Percentiles rank a stretch among this genome's conserved stretches.
These are phyloP conservation scores for Rhaphigaster nebulosa DNA, from an alignment of 2,888 invertebrate species.

Conservation along the genomic window DNA sequence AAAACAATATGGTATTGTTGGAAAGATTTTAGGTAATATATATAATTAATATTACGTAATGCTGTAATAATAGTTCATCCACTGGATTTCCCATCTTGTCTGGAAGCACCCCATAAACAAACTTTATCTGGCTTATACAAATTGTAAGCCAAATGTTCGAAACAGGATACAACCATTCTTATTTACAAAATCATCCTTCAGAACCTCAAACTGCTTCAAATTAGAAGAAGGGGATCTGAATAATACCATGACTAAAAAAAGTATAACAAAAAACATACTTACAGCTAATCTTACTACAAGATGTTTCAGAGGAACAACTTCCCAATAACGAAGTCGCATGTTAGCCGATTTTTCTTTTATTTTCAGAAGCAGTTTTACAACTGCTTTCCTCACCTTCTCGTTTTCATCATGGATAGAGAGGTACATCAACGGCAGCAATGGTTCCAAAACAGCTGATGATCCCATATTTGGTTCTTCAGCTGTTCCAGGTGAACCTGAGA, in stretches of 20 bases:
- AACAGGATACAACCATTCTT: too few relatives aligned
- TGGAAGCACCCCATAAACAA: too few relatives aligned
- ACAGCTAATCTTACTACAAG: slow-evolving; percentile 65
- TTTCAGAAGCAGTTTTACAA: slow-evolving; percentile 65
- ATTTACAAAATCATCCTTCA: neutral
- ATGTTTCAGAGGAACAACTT: slow-evolving; percentile 65
- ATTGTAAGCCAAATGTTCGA: too few relatives aligned
- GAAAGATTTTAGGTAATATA: too few relatives aligned
- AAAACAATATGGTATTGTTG: too few relatives aligned
- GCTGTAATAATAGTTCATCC: too few relatives aligned
- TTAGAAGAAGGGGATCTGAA: too few relatives aligned
- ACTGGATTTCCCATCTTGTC: too few relatives aligned
- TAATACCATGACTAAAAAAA: neutral
- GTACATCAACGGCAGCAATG: slow-evolving; percentile 64
- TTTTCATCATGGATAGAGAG: slow-evolving; percentile 66
- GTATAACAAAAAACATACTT: slow-evolving; percentile 52
- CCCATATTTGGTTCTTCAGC: slow-evolving; percentile 1
- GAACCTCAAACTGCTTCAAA: neutral
- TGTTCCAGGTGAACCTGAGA: neutral
- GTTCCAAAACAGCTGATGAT: slow-evolving; percentile 60
- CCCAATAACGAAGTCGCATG: slow-evolving; percentile 62
- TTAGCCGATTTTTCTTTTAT: slow-evolving; percentile 62
- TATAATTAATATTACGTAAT: too few relatives aligned
- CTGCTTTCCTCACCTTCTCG: slow-evolving; percentile 66
- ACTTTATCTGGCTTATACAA: too few relatives aligned